Base-by-base conservation (phyloP, 1,140 invertebrate species). In the Micrasema longulum region DNA sequence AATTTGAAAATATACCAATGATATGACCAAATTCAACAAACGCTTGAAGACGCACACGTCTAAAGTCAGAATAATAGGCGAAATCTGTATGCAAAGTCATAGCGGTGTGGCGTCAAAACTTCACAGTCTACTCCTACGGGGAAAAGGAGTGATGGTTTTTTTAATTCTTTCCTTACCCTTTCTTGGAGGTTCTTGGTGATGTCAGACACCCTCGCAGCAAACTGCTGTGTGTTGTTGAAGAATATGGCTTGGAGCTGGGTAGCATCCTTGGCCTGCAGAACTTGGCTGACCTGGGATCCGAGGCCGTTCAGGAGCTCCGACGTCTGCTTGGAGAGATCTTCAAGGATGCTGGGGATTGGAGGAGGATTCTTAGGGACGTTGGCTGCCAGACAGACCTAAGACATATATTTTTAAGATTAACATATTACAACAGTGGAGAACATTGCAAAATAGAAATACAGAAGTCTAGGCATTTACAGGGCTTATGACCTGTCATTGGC, bases 161-260 rank as follows among this genome's bases (percentile, higher is more conserved):
- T 31, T 31, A 31, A 31, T 2, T 31, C 26, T 31, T 7, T 31
- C 26, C 38, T 52, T 35, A 76, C 75, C 75, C 71, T 43, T 9
- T 64, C 50, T 36, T 71, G 64, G 1, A 73, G 36, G 50, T 50
- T 57, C 36, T 73, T 76, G 68, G 68, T 62, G 36, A 73, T 38
- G 9, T 73, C 71, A 14, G 3, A n/a, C 23, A 76, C 55, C 38
- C 43, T 57, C 16, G n/a, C 11, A 41, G 69, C 53, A 48, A 76
- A 71, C 10, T n/a, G 64, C 50, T 73, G 45, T 16, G 75, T 76
- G 71, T 70, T 76, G 64, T 67, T 73, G 1, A 31, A n/a, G 50
- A 73, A 23, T 35, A 73, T 76, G 16, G 20, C 50, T 43, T 73
- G 63, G 16, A 71, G 55, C 45, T 71, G 45, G 0, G 65, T 18